phyloP scores from a whole-genome alignment of 2,888 invertebrate species.

The Terebella lapidaria region DNA sequence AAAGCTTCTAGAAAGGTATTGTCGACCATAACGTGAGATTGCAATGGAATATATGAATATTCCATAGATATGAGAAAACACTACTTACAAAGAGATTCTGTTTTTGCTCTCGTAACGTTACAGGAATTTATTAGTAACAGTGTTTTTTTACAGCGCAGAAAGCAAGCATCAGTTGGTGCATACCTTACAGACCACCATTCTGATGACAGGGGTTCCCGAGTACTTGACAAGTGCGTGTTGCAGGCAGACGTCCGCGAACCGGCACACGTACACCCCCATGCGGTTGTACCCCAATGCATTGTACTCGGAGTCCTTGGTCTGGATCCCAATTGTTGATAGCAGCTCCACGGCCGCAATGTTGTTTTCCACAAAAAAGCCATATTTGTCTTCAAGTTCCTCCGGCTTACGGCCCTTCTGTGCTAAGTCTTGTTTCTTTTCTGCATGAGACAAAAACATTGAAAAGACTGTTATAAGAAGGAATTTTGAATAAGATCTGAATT shows the following conservation, averaged over 20 bases:
- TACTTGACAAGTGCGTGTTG: constrained; percentile 26
- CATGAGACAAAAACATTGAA: background rate
- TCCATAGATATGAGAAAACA: too few relatives aligned
- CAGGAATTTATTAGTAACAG: too few relatives aligned
- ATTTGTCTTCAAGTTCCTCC: constrained; percentile 20
- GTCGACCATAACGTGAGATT: too few relatives aligned
- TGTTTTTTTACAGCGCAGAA: too few relatives aligned
- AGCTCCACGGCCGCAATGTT: constrained; percentile 16
- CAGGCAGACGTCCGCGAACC: constrained; percentile 25
- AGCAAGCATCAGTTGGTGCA: too few relatives aligned
- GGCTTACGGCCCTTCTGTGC: constrained; percentile 18
- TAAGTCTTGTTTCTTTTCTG: constrained; percentile 26
- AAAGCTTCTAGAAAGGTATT: too few relatives aligned
- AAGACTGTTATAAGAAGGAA: background rate
- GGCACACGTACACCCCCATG: constrained; percentile 27
- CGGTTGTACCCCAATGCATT: constrained; percentile 27
- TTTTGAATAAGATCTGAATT: too few relatives aligned
- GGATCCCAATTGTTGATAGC: constrained; percentile 14
- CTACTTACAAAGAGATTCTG: too few relatives aligned
- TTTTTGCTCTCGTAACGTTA: too few relatives aligned
- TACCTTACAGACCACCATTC: constrained; percentile 26
- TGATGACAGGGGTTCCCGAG: constrained; percentile 15
- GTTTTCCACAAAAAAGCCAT: constrained; percentile 25
- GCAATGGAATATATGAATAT: too few relatives aligned
- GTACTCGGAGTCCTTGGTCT: constrained; percentile 23